These are phyloP conservation scores for Drepanosiphum platanoidis DNA, from an alignment of 2,888 invertebrate genomes.

Conservation along the genomic window DNA sequence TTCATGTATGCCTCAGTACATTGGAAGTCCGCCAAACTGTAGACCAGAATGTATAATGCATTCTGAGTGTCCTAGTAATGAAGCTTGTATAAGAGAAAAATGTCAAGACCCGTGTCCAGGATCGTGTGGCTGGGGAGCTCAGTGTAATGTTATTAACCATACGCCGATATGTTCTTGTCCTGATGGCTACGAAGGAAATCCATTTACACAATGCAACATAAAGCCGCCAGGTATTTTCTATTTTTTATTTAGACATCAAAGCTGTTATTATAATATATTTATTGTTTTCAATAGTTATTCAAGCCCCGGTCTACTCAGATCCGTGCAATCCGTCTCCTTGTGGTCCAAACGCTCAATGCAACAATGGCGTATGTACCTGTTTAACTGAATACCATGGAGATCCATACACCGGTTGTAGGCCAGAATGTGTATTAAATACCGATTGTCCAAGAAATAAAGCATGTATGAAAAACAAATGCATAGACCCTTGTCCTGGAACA, in stretches of 20 bases:
- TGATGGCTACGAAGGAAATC: constrained; percentile 80
- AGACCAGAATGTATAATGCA: constrained; percentile 69
- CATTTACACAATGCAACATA: constrained; percentile 75
- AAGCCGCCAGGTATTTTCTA: constrained; percentile 67
- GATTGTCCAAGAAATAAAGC: constrained; percentile 79
- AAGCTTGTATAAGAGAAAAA: constrained; percentile 69
- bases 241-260: background rate
- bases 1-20: constrained; percentile 75
- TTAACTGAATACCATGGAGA: constrained; percentile 77
- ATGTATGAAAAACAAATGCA: constrained; percentile 81
- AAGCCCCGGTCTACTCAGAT: constrained; percentile 64
- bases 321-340: constrained; percentile 80
- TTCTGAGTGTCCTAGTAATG: constrained; percentile 69
- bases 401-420: constrained; percentile 79
- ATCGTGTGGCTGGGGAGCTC: constrained; percentile 79
- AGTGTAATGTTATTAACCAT: constrained; percentile 81
- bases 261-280: background rate
- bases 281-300: constrained; percentile 1
- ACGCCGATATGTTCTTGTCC: constrained; percentile 80
- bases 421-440: constrained; percentile 81
- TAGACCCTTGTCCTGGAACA: constrained; percentile 79
- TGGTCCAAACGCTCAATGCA: constrained; percentile 80
- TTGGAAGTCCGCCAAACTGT: constrained; percentile 72
- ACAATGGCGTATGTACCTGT: constrained; percentile 81
- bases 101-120: constrained; percentile 70